phyloP scores from a whole-genome alignment of 2,797 vertebrate species.

The Vireo griseus region DNA sequence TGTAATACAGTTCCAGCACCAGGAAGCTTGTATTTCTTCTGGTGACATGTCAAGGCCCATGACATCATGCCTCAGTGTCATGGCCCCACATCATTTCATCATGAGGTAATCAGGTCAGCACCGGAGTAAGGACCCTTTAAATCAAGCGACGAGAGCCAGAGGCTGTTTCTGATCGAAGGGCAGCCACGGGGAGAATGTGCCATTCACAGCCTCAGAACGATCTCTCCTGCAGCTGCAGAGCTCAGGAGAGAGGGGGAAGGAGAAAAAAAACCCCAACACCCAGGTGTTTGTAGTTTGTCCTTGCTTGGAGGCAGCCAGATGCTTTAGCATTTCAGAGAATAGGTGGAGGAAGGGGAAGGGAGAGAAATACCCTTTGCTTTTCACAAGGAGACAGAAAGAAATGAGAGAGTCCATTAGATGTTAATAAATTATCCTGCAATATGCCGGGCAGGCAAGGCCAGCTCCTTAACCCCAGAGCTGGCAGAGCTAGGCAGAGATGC shows the following conservation, averaged over 20 bases:
- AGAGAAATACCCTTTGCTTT: not conserved
- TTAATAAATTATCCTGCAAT: conserved; percentile 25
- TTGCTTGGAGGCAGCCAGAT: conserved; percentile 47
- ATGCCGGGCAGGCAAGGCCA: not conserved
- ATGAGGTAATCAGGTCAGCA: conserved; percentile 62
- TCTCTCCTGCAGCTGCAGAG: conserved; percentile 25
- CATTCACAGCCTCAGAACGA: not conserved
- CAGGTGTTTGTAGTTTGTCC: conserved; percentile 29
- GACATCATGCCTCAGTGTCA: conserved; percentile 42
- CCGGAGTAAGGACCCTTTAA: not conserved
- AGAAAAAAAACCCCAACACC: fast-evolving
- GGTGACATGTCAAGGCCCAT: conserved; percentile 26
- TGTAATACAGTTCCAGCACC: conserved; percentile 17
- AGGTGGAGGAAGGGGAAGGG: not conserved
- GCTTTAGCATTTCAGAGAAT: not conserved
- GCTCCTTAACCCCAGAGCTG: not conserved
- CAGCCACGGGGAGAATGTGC: conserved; percentile 11
- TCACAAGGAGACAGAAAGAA: conserved; percentile 13
- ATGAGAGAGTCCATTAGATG: conserved; percentile 13
- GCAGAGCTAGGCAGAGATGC: not conserved
- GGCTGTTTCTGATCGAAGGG: conserved; percentile 41
- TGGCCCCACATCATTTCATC: conserved; percentile 43
- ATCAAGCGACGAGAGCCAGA: not conserved
- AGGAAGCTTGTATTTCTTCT: conserved; percentile 53
- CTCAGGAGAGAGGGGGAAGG: not conserved